Evolutionary conservation across 2,888 invertebrate species (phyloP), one percentile per base, ranked within the genome.

Genomic region (Biston stratarius): DNA sequence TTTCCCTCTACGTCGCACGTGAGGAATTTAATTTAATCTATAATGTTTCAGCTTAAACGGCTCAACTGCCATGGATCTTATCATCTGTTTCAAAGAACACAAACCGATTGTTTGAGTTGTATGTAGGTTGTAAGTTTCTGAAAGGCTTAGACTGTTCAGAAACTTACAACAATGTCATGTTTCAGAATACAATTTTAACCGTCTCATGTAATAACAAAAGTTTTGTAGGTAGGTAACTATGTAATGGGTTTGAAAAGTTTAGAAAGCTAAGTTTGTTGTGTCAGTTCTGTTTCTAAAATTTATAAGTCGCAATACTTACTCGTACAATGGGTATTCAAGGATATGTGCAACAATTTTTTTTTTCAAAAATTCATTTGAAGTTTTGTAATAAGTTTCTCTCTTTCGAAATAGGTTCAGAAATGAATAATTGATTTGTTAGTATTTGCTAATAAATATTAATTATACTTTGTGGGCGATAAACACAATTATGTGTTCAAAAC

Each of bases 1-100:
- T 77, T 77, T 76, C 73, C 74, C 77, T 77, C 76, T 68, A 79
- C 78, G 73, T 74, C 74, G 75, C 72, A 73, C 76, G 74, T 74
- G 78, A 67, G 74, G 80, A 78, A 81, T 82, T 83, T 80, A 73
- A 81, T 79, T 80, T 77, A 71, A 79, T 75, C 72, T 77, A 72
- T 71, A 77, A 74, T 69, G 70, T 70, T 75, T 73, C 67, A 61
- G 68, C 38, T 73, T 61, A 73, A 66, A 48, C 66, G 66, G 67
- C 66, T 71, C 66, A 65, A 61, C 71, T 60, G 56, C 61, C 47
- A 48, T 71, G 64, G 69, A 73, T 71, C 72, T 70, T 71, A 72
- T 64, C 66, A 62, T 73, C 59, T 66, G 15, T 57, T 64, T 53
- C 56, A 45, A 59, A 64, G 56, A 53, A 44, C 48, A 14, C 42